Base-by-base conservation (phyloP, 2,113 vertebrate genomes). In the Zingel zingel region DNA sequence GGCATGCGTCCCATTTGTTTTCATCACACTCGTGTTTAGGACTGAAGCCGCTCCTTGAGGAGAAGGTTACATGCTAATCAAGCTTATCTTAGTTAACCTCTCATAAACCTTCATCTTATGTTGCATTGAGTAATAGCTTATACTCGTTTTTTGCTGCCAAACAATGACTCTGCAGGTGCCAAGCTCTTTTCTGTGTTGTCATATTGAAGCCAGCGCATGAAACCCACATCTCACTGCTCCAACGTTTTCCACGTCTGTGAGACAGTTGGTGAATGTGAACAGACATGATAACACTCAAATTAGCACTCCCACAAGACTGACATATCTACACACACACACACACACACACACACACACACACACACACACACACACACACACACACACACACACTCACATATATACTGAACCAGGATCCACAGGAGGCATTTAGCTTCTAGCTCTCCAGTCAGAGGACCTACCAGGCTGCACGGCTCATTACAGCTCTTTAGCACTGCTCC, bases 381-480 rank as follows among this genome's bases (percentile, higher is more conserved):
- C 0, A 45, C 48, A 19, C 0, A 9, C 58, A n/a, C 2, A 36
- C 47, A 77, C 45, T 51, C 21, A 43, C 1, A 66, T 15, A 56
- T 19, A 19, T 1, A 19, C 50, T 51, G 65, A 82, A 56, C 65
- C 39, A 81, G 68, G 61, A 79, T 73, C 85, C 56, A 47, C 58
- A 23, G 80, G 77, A 88, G 72, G 67, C 51, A 12, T 79, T 74
- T 18, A 68, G 81, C 75, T 72, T 61, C 21, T 65, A 51, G 74
- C 68, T 48, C 64, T 82, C 45, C 63, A 82, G 83, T 72, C 50
- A 58, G 63, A 79, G 70, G 89, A 90, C 88, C 90, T 64, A 90
- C 88, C 86, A 67, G 83, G 83, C 76, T 86, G 77, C 64, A 84
- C 11, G 82, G 84, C 83, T 88, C 85, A 89, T 90, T 90, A 83